Percentiles rank a stretch among this genome's conserved stretches.
Evolutionary conservation across 2,888 invertebrate species (phyloP).

Genomic region (Xestia sexstrigata): DNA sequence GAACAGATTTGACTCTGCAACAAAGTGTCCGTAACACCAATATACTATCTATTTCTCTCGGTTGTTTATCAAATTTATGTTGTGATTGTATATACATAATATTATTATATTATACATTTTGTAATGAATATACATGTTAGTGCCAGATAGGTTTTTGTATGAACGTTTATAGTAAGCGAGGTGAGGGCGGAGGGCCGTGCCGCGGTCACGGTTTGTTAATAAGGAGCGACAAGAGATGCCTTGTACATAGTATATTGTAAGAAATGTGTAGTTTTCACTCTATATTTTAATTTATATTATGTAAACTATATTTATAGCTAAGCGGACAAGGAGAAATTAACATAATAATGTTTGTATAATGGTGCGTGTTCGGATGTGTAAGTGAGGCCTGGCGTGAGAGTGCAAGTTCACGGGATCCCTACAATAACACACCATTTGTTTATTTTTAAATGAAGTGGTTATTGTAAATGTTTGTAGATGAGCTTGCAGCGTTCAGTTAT

Average conservation of each 20-base stretch:
- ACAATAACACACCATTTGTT: constrained; percentile 75
- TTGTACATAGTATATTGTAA: constrained; percentile 88
- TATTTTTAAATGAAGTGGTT: constrained; percentile 77
- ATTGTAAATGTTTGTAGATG: constrained; percentile 81
- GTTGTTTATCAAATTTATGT: constrained; percentile 90
- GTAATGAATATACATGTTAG: constrained; percentile 90
- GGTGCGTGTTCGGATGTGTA: constrained; percentile 67
- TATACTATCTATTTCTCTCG: constrained; percentile 83
- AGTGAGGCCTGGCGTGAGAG: constrained; percentile 77
- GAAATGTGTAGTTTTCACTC: constrained; percentile 89
- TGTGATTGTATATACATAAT: constrained; percentile 90
- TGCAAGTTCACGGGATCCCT: constrained; percentile 65
- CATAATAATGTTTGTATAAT: constrained; percentile 80
- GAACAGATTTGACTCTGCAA: constrained; percentile 67
- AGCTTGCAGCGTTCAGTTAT: constrained; percentile 88
- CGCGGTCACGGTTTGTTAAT: constrained; percentile 69
- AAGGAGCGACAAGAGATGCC: constrained; percentile 83
- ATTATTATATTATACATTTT: constrained; percentile 89
- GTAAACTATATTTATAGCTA: constrained; percentile 88
- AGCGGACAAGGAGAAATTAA: constrained; percentile 83
- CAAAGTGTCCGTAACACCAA: constrained; percentile 82
- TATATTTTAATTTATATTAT: constrained; percentile 88
- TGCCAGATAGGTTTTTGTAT: constrained; percentile 90
- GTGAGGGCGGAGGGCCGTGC: constrained; percentile 45
- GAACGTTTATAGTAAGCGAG: constrained; percentile 82